Base-by-base conservation (phyloP, 2,113 vertebrate genomes). In the Epinephelus moara region DNA sequence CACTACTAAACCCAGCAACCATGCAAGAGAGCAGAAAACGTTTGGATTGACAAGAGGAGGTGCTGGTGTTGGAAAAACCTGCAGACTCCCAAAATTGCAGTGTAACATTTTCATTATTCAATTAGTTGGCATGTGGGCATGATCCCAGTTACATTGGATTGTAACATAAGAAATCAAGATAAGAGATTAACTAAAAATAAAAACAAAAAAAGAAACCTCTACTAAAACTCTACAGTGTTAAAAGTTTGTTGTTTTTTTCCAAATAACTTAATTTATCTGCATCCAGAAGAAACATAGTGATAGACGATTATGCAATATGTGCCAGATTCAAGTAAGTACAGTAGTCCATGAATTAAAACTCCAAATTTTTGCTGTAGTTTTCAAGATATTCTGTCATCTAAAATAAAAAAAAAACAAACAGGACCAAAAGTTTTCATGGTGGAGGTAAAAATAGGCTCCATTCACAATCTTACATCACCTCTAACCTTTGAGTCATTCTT, bases 361-460 rank as follows among this genome's bases (percentile, higher is more conserved):
- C 5, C 21, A 55, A 18, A 47, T 6, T 19, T n/a, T 25, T 14
- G 11, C 4, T 50, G 52, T 6, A 23, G 23, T 60, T 52, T 69
- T 57, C 47, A 23, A 21, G 30, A 30, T 37, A 57, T 52, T 56
- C 56, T 68, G 33, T 21, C 4, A 67, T n/a, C 13, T 10, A 11
- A 73, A 78, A 33, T 33, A 19, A 66, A 59, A 19, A 66, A 59
- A 2, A 27, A 27, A 40, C 83, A 45, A 66, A 69, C 52, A 37
- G 0, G 17, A 57, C 13, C 30, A 64, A 69, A 85, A 75, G 66
- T 55, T n/a, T 82, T 50, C 37, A 56, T 30, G 23, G 17, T 4
- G 47, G 49, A 37, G 55, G 50, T 68, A 37, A 71, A 81, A 78
- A 81, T 4, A 23, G 33, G 17, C 56, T 75, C 23, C 56, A 21